Conservation (phyloP, 2,888 invertebrate species). For the Anaspis maculata region DNA sequence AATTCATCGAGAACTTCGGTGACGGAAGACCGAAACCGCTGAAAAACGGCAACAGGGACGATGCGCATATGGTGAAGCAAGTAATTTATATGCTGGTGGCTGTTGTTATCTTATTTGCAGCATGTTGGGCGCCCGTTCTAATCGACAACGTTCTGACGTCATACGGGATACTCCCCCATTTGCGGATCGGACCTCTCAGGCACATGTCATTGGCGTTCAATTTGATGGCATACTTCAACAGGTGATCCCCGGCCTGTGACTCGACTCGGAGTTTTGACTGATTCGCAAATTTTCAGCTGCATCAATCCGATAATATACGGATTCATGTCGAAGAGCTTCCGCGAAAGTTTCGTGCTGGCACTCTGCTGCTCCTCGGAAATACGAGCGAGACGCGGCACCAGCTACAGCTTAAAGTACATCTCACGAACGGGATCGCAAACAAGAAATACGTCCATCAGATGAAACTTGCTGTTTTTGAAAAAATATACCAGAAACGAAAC, state of each 20-base stretch:
- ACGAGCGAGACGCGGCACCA: conserved; percentile 20
- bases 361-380: conserved; percentile 37
- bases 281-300: conserved; percentile 6
- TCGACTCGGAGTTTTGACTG: no score
- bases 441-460: conserved; percentile 32
- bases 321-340: conserved; percentile 65
- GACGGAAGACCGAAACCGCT: conserved; percentile 8
- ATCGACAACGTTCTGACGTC: conserved; percentile 58
- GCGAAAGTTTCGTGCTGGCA: conserved; percentile 49
- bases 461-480: conserved; percentile 10
- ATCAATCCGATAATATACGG: conserved; percentile 57
- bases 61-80: conserved; percentile 42
- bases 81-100: conserved; percentile 68
- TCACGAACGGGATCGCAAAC: conserved; percentile 35
- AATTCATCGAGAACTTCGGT: conserved; percentile 11
- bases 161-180: conserved; percentile 46
- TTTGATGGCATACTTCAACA: conserved; percentile 61
- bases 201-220: conserved; percentile 55
- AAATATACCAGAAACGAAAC: background rate
- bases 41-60: conserved; percentile 21
- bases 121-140: conserved; percentile 62
- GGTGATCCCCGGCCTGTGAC: no score
- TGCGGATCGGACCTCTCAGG: conserved; percentile 47
- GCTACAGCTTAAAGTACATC: conserved; percentile 31
- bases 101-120: conserved; percentile 57